Evolutionary conservation across 2,113 vertebrate genomes (phyloP).

Genomic region (Accipiter cooperii): DNA sequence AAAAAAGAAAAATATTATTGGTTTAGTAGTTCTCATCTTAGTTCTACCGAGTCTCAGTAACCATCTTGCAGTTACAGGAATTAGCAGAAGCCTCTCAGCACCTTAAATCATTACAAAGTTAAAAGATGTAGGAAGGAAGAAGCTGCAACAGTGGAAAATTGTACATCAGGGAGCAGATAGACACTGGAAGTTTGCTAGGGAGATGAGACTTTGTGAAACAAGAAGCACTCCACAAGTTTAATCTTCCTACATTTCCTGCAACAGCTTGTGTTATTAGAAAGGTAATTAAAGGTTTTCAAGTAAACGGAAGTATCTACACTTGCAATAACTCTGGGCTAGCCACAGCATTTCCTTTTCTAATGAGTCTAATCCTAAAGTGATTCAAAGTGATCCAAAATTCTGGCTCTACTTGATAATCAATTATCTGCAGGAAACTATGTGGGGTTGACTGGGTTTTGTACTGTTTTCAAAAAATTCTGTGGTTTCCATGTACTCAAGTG

Average conservation of each 20-base stretch:
- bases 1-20: neutral
- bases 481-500: neutral
- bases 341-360: neutral
- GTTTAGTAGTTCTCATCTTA: neutral
- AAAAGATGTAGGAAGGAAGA: neutral
- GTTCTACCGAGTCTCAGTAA: neutral
- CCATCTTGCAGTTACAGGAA: neutral
- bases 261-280: neutral
- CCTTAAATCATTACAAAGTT: neutral
- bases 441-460: neutral
- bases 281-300: neutral
- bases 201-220: neutral
- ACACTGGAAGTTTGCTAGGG: neutral
- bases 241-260: neutral
- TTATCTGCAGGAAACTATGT: neutral
- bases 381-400: neutral
- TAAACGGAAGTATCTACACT: neutral
- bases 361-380: neutral
- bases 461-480: neutral
- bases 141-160: neutral
- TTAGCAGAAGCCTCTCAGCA: neutral
- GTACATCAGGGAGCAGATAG: neutral
- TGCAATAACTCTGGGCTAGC: neutral
- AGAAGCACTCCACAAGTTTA: neutral
- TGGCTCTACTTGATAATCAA: neutral